These are phyloP conservation scores for Willisornis vidua DNA, from an alignment of 2,113 vertebrate species.

Conservation along the genomic window DNA sequence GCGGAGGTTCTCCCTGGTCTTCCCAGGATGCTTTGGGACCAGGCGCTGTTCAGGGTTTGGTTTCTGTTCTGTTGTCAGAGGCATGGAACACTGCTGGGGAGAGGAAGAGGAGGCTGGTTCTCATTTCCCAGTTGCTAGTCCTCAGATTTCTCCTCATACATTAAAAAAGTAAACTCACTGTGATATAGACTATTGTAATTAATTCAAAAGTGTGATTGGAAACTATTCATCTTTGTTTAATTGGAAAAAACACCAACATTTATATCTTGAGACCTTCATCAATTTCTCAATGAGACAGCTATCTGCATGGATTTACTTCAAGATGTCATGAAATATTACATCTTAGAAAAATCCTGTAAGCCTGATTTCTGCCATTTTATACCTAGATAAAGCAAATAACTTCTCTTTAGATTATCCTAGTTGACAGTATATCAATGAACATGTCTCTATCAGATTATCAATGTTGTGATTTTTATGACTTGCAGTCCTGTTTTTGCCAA, in stretches of 20 bases:
- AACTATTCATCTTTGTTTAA: not conserved
- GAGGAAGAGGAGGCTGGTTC: not conserved
- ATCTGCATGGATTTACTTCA: not conserved
- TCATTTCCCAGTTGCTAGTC: not conserved
- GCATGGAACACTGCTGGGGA: not conserved
- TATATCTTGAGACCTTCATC: not conserved
- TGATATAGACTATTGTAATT: not conserved
- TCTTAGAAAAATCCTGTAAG: not conserved
- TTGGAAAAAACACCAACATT: not conserved
- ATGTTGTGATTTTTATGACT: not conserved
- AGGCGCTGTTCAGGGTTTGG: not conserved
- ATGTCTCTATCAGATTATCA: not conserved
- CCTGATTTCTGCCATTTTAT: not conserved
- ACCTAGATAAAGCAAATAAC: constrained; percentile 23
- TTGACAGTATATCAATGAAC: not conserved
- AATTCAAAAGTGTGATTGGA: not conserved
- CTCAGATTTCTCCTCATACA: not conserved
- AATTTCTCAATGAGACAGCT: not conserved
- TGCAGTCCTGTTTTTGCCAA: not conserved
- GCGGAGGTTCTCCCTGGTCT: not conserved
- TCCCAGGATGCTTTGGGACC: not conserved
- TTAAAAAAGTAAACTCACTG: not conserved
- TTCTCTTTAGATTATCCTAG: not conserved
- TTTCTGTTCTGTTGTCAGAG: not conserved
- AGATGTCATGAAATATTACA: not conserved